Evolutionary conservation across 2,113 vertebrate genomes (phyloP).

Genomic region (Phycodurus eques): DNA sequence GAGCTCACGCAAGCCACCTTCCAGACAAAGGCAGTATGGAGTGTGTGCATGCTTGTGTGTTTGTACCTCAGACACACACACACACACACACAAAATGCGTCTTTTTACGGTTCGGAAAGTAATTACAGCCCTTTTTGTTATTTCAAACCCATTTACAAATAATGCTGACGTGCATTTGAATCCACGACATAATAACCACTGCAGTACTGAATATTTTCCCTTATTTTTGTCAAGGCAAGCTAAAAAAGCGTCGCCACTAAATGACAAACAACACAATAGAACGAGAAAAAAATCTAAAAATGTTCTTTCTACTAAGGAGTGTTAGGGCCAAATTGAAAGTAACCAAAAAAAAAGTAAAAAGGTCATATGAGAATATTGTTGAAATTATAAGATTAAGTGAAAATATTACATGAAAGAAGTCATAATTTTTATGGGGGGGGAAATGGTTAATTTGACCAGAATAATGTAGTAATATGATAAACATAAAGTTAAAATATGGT

Average conservation of each 20-base stretch:
- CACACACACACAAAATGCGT: slow-evolving; percentile 3
- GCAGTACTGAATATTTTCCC: not conserved
- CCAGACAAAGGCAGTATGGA: slow-evolving; percentile 61
- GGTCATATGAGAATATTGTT: slow-evolving; percentile 1
- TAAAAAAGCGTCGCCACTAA: not conserved
- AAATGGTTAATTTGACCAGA: not conserved
- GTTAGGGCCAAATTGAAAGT: not conserved
- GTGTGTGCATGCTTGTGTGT: slow-evolving; percentile 22
- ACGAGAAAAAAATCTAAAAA: not conserved
- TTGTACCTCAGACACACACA: slow-evolving; percentile 32
- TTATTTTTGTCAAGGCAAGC: not conserved
- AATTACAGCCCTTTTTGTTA: not conserved
- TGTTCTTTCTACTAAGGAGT: not conserved
- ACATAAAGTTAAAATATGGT: no score
- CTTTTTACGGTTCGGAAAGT: not conserved
- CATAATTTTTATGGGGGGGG: not conserved
- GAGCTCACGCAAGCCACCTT: slow-evolving; percentile 55
- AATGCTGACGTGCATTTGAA: not conserved
- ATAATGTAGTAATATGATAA: not conserved
- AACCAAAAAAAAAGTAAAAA: not conserved
- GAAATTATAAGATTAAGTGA: not conserved
- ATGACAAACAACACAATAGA: not conserved
- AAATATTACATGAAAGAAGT: not conserved
- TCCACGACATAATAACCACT: not conserved
- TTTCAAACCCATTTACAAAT: not conserved